Conservation (phyloP, 2,113 vertebrate genomes). For the Psettodes erumei region DNA sequence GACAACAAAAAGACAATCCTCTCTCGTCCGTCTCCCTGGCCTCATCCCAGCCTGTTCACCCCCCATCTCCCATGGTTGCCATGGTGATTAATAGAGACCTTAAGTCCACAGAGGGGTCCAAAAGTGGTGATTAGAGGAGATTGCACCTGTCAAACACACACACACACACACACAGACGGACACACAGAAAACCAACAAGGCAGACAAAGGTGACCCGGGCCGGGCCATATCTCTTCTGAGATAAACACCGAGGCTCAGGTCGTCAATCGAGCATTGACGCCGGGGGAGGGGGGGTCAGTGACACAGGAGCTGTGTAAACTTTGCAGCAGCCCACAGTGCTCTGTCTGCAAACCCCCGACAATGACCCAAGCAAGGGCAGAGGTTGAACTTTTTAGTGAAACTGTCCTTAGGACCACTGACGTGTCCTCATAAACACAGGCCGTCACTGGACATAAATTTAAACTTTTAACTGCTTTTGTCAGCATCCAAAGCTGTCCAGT, state of each 20-base stretch:
- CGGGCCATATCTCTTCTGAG: conserved; percentile 32
- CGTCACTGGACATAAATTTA: too few relatives aligned
- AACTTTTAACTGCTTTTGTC: too few relatives aligned
- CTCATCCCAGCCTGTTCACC: background rate
- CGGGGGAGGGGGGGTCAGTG: too few relatives aligned
- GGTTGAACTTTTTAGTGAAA: background rate
- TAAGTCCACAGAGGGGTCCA: conserved; percentile 40
- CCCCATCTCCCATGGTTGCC: conserved; percentile 43
- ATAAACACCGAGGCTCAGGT: conserved; percentile 43
- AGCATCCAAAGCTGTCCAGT: too few relatives aligned
- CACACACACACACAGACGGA: conserved; percentile 12
- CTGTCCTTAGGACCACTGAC: too few relatives aligned
- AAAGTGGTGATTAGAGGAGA: conserved; percentile 59
- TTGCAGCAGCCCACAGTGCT: background rate
- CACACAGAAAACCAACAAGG: background rate
- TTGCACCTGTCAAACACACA: conserved; percentile 35
- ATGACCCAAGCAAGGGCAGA: background rate
- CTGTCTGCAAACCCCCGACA: background rate
- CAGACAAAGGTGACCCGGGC: conserved; percentile 50
- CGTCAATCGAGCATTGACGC: conserved; percentile 44
- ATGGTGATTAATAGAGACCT: conserved; percentile 63
- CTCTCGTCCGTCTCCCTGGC: conserved; percentile 5
- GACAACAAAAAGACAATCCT: background rate
- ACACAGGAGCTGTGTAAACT: conserved; percentile 15
- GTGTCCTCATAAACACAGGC: too few relatives aligned